Evolutionary conservation across 2,888 invertebrate genomes (phyloP), one percentile per base, ranked within the genome.

Genomic region (Oligia latruncula): DNA sequence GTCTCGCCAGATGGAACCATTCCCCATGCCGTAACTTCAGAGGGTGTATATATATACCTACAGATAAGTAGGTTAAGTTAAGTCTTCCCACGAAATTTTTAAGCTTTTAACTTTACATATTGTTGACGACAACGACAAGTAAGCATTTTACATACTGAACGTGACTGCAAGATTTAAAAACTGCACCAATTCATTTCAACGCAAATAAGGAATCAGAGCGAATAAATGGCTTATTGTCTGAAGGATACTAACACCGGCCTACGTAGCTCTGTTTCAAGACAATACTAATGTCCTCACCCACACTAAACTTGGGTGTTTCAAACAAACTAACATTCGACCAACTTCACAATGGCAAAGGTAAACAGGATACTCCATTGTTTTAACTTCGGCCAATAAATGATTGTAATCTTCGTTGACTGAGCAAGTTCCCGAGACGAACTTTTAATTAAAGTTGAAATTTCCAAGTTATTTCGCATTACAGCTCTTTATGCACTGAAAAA

Each of bases 281-380:
- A 91, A 90, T 90, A 87, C 88, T 86, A 88, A 90, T 89, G 87
- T 88, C 80, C 83, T 88, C 83, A 87, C 91, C 91, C 87, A 91
- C 91, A 84, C 88, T 81, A 84, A 86, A 89, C 84, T 89, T 85
- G 79, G 80, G 35, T 87, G 80, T 88, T 85, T 82, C 71, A 78
- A 87, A 84, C 88, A 80, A 88, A 87, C 83, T 81, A 82, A 86
- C 86, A 81, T 86, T 87, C 85, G 80, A 79, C 75, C 84, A 89
- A 88, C 89, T 89, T 88, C 68, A 85, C 86, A 88, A 89, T 85
- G 81, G 78, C 81, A 88, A 73, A 87, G 83, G 88, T 90, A 85
- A 90, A 87, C 85, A 85, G 84, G 87, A 89, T 84, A 87, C 77
- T 66, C 88, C 83, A 87, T 89, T 89, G 89, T 89, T 87, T 87